Base-by-base conservation (phyloP, 2,113 vertebrate species). In the Prietella phreatophila region DNA sequence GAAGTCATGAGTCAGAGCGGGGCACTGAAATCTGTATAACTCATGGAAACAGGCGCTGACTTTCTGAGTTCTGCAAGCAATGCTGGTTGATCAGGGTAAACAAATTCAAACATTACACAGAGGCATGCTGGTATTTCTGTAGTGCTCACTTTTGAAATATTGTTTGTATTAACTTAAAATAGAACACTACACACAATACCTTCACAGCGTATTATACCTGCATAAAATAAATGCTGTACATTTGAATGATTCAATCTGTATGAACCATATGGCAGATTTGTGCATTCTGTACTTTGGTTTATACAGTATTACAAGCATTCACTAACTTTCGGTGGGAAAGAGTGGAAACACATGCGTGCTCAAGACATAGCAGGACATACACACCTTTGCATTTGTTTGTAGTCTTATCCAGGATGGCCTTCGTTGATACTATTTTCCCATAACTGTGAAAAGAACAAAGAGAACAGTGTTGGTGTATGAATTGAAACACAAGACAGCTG, bases 311-410 rank as follows among this genome's bases (percentile, higher is more conserved):
- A 36, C 5, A 53, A 33, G 65, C 4, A 55, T 67, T 67, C 17
- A 30, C 30, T n/a, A 53, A 14, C 63, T 30, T 30, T 69, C 27
- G 25, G 27, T 3, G 36, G 5, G 85, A 84, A 81, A 79, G 69
- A 17, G 1, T 39, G 55, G 33, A 60, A 67, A 69, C 71, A 65
- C 79, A 36, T 55, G 55, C 30, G 53, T 42, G 75, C 39, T 78
- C 58, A 80, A 33, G 19, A 63, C n/a, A 75, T 0, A 33, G 17
- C n/a, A 55, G 33, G 65, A 33, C 33, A 91, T 83, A 85, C 81
- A 79, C 95, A 99, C 98, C 98, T 99, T 99, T 99, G 93, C 98
- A 99, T 95, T 98, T 99, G 96, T 99, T 99, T 89, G 98, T 99
- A 76, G 98, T 96, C 93, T 99, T 99, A 94, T 99, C 98, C 97